Percentiles rank a stretch among this genome's conserved stretches.
phyloP scores from a whole-genome alignment of 1,140 invertebrate genomes.

The Neodiprion pinetum region DNA sequence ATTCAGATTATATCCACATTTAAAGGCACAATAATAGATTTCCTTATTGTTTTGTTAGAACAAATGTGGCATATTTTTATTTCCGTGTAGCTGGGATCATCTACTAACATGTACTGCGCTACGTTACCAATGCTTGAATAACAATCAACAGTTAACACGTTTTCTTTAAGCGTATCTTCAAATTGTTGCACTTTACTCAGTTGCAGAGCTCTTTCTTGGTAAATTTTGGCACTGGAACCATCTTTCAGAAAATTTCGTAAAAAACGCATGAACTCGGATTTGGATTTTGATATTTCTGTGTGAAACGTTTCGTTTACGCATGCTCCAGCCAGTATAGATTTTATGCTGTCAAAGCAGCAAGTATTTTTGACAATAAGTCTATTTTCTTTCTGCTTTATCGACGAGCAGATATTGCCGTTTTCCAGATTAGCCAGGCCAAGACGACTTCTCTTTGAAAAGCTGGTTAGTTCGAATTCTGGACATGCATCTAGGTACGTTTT shows the following conservation, averaged over 20 bases:
- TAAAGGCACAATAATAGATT: no score
- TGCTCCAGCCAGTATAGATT: not conserved
- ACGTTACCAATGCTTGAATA: no score
- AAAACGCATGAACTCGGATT: not conserved
- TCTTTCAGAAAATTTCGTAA: not conserved
- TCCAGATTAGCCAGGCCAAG: not conserved
- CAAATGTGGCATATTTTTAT: no score
- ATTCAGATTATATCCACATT: no score
- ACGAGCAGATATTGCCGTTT: slow-evolving; percentile 3
- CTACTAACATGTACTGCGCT: no score
- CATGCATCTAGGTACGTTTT: not conserved
- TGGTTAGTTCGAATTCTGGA: not conserved
- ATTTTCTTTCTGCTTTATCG: not conserved
- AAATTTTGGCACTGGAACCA: not conserved
- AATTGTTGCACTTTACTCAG: no score
- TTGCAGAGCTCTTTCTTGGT: no score
- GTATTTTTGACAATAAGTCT: slow-evolving; percentile 5
- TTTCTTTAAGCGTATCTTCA: no score
- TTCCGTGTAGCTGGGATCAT: no score
- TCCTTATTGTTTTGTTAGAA: no score
- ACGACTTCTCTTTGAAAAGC: not conserved
- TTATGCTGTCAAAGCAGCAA: not conserved
- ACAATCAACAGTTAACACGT: no score
- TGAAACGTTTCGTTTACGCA: not conserved
- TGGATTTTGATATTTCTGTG: not conserved